phyloP scores from a whole-genome alignment of 2,888 invertebrate species.

The Idaea biselata region DNA sequence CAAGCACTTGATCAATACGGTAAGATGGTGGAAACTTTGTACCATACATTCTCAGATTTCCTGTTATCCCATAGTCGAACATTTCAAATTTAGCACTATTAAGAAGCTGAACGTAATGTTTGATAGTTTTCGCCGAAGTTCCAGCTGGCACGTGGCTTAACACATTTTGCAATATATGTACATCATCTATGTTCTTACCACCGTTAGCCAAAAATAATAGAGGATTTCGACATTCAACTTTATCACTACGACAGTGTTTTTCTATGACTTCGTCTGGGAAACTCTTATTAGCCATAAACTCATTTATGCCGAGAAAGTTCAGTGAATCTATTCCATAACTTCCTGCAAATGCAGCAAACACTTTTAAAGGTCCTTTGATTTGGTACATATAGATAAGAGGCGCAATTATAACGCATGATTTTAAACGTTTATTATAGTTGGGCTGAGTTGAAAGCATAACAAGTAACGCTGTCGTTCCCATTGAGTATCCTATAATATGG shows the following conservation, averaged over 20 bases:
- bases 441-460: slow-evolving; percentile 42
- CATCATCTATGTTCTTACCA: slow-evolving; percentile 28
- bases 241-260: slow-evolving; percentile 37
- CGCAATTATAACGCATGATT: slow-evolving; percentile 42
- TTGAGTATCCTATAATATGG: slow-evolving; percentile 48
- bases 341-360: slow-evolving; percentile 35
- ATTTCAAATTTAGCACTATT: slow-evolving; percentile 42
- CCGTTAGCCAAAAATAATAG: slow-evolving; percentile 41
- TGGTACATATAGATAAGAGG: slow-evolving; percentile 50
- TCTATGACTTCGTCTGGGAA: slow-evolving; percentile 34
- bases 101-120: slow-evolving; percentile 50
- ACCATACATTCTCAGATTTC: slow-evolving; percentile 34
- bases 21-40: slow-evolving; percentile 33
- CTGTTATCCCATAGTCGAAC: slow-evolving; percentile 36
- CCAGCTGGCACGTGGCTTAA: slow-evolving; percentile 33
- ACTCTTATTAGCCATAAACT: slow-evolving; percentile 29
- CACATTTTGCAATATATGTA: slow-evolving; percentile 25
- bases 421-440: slow-evolving; percentile 40
- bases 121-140: slow-evolving; percentile 44
- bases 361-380: slow-evolving; percentile 42
- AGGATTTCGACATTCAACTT: slow-evolving; percentile 38
- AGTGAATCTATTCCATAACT: slow-evolving; percentile 26
- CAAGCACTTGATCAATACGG: slow-evolving; percentile 32
- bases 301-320: slow-evolving; percentile 32
- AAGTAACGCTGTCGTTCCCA: slow-evolving; percentile 49